Conservation (phyloP, 2,888 invertebrate genomes). For the Cephus sareptanus region DNA sequence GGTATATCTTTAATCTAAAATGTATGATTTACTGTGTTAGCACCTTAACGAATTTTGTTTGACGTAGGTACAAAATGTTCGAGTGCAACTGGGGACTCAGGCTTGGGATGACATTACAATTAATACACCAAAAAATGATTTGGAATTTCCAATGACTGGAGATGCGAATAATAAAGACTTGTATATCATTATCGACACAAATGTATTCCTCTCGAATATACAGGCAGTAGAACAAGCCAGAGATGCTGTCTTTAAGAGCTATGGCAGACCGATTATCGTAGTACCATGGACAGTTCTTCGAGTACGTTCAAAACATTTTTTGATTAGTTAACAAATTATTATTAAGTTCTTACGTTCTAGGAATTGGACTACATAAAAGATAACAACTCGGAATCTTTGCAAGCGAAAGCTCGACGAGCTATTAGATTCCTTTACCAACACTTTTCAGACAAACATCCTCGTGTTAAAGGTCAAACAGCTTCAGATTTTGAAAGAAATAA, state of each 20-base stretch:
- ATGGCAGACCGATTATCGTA: constrained; percentile 53
- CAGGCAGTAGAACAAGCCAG: constrained; percentile 48
- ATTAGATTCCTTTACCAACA: constrained; percentile 53
- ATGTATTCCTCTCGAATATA: constrained; percentile 62
- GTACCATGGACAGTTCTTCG: constrained; percentile 61
- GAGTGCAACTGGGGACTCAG: constrained; percentile 43
- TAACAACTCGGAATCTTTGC: constrained; percentile 42
- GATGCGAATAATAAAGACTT: constrained; percentile 26
- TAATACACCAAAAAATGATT: constrained; percentile 29
- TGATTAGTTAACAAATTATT: too few relatives aligned
- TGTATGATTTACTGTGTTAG: background rate
- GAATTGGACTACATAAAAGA: constrained; percentile 63
- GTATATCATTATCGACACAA: constrained; percentile 63
- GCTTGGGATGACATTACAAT: constrained; percentile 17
- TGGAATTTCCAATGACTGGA: constrained; percentile 29
- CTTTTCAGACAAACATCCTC: constrained; percentile 55
- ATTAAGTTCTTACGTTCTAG: constrained; percentile 27
- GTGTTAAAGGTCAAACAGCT: constrained; percentile 57
- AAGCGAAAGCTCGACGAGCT: constrained; percentile 52
- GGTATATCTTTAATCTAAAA: constrained; percentile 30
- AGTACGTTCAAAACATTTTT: constrained; percentile 30
- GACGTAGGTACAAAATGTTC: constrained; percentile 49
- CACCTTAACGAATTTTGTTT: constrained; percentile 5
- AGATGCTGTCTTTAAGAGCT: constrained; percentile 45
- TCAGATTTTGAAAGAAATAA: constrained; percentile 50